These are phyloP conservation scores for Rugalucina vietnamica DNA, from an alignment of 2,888 invertebrate genomes.

Conservation along the genomic window DNA sequence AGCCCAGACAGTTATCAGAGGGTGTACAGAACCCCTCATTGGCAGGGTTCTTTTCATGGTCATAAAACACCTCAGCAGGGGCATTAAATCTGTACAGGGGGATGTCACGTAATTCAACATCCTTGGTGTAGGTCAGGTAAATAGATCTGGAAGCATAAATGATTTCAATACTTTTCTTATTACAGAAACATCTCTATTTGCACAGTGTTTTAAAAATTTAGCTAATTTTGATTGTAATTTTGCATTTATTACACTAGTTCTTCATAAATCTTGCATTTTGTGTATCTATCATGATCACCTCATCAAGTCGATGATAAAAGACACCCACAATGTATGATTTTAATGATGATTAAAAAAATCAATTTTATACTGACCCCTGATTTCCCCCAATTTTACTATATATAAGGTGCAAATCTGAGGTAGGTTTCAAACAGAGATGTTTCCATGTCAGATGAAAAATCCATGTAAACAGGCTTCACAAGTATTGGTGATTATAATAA, in stretches of 20 bases:
- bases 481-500: not conserved
- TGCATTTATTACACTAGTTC: too few species aligned
- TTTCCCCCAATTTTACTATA: too few species aligned
- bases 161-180: not conserved
- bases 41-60: slow-evolving; percentile 70
- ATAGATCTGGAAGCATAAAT: slow-evolving; percentile 71
- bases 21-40: slow-evolving; percentile 81
- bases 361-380: too few species aligned
- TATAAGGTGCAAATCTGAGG: too few species aligned
- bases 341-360: too few species aligned
- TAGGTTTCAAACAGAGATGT: too few species aligned
- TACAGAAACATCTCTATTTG: not conserved
- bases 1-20: slow-evolving; percentile 70
- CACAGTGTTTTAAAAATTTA: not conserved
- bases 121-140: slow-evolving; percentile 63
- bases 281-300: too few species aligned
- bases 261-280: too few species aligned
- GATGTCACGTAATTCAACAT: slow-evolving; percentile 68
- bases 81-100: slow-evolving; percentile 70
- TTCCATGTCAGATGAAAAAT: too few species aligned
- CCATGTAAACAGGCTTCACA: not conserved
- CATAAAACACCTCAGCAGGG: slow-evolving; percentile 70
- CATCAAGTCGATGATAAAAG: too few species aligned
- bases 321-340: too few species aligned
- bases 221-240: too few species aligned